A percentile compares a stretch with the other conserved stretches of the same genome.
Evolutionary conservation across 2,113 vertebrate species (phyloP).

Genomic region (Hypanus sabinus): DNA sequence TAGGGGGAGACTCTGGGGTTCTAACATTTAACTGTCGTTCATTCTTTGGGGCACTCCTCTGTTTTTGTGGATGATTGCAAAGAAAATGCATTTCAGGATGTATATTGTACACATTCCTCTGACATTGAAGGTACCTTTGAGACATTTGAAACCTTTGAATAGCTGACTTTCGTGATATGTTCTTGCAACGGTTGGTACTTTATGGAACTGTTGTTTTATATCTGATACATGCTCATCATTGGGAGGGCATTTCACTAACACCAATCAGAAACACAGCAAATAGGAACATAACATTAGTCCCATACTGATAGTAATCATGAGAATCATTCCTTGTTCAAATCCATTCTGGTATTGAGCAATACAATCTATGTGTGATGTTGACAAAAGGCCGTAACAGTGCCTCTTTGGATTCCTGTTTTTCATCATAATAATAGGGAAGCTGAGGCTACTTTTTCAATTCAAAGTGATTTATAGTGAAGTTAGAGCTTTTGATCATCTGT

Average conservation of each 20-base stretch:
- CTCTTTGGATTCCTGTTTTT: not conserved
- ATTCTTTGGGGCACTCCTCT: no score
- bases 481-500: not conserved
- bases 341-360: not conserved
- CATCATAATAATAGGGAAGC: no score
- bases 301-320: conserved; percentile 9
- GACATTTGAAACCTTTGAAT: not conserved
- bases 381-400: not conserved
- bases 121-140: no score
- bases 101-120: no score
- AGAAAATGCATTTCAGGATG: no score
- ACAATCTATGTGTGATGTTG: not conserved
- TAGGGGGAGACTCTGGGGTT: no score
- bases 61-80: no score
- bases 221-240: not conserved
- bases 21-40: no score
- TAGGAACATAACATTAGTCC: not conserved
- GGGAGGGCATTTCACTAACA: not conserved
- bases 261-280: not conserved
- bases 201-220: not conserved
- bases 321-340: conserved; percentile 4
- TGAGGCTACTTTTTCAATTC: not conserved
- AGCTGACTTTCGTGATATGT: not conserved
- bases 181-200: not conserved
- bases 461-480: not conserved